Conservation (phyloP, 2,888 invertebrate species). For the Rotaria sp. region DNA sequence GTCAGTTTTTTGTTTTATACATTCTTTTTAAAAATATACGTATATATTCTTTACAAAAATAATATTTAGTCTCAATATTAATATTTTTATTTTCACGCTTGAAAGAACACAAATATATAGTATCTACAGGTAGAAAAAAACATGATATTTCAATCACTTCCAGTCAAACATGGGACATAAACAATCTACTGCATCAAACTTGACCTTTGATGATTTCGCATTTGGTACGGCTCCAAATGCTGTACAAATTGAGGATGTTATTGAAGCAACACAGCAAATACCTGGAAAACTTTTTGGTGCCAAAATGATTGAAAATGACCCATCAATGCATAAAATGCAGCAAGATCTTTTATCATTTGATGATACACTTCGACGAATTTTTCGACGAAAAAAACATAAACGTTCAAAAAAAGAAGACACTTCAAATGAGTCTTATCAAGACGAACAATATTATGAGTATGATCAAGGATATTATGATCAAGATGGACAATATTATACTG, state of each 20-base stretch:
- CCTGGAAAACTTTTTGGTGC: background rate
- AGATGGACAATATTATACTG: too few species aligned
- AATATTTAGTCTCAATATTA: too few species aligned
- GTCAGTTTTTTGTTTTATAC: background rate
- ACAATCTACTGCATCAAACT: background rate
- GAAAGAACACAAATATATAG: background rate
- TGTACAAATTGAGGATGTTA: background rate
- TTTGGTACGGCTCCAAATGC: background rate
- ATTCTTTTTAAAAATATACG: background rate
- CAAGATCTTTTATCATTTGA: background rate
- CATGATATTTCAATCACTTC: background rate
- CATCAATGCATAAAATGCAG: background rate
- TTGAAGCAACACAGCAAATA: background rate
- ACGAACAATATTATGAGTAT: background rate
- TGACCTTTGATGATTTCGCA: background rate
- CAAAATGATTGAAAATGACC: background rate
- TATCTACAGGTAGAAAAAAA: background rate
- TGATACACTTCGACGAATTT: background rate
- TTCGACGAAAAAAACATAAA: background rate
- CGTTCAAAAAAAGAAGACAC: background rate
- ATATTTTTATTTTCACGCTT: background rate
- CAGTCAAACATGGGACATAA: background rate
- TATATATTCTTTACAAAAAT: background rate
- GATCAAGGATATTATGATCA: background rate
- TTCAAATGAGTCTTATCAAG: background rate